Evolutionary conservation across 2,113 vertebrate species (phyloP).

Genomic region (Neogobius melanostomus): DNA sequence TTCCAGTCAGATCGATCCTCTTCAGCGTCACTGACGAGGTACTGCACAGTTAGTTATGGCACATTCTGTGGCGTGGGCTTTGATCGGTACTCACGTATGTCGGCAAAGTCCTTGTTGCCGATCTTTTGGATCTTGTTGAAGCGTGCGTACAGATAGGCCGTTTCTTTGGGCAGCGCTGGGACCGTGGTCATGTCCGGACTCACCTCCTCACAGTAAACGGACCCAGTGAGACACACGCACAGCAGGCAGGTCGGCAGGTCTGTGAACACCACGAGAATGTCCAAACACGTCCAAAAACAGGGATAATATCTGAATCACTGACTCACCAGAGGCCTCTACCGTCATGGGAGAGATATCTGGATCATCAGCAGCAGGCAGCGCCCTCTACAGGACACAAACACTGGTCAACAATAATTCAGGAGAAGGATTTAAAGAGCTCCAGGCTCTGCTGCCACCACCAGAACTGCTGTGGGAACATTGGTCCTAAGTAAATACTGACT

Average conservation of each 20-base stretch:
- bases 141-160: constrained; percentile 91
- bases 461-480: neutral
- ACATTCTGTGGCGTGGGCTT: neutral
- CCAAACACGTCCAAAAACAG: neutral
- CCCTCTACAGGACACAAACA: constrained; percentile 42
- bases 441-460: neutral
- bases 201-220: constrained; percentile 95
- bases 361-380: constrained; percentile 47
- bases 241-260: constrained; percentile 91
- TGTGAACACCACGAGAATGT: constrained; percentile 58
- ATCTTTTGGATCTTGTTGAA: constrained; percentile 96
- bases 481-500: neutral
- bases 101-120: constrained; percentile 85
- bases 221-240: constrained; percentile 93
- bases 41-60: neutral
- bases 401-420: too few species aligned
- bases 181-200: constrained; percentile 82
- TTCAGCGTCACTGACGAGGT: constrained; percentile 85
- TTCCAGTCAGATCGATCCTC: constrained; percentile 95
- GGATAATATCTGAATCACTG: neutral
- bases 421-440: neutral
- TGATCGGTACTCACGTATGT: constrained; percentile 82
- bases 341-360: constrained; percentile 32
- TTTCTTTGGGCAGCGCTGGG: constrained; percentile 92
- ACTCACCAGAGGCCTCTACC: constrained; percentile 59